Evolutionary conservation across 2,888 invertebrate species (phyloP), one percentile per base, ranked within the genome.

Genomic region (Tachina grossa): DNA sequence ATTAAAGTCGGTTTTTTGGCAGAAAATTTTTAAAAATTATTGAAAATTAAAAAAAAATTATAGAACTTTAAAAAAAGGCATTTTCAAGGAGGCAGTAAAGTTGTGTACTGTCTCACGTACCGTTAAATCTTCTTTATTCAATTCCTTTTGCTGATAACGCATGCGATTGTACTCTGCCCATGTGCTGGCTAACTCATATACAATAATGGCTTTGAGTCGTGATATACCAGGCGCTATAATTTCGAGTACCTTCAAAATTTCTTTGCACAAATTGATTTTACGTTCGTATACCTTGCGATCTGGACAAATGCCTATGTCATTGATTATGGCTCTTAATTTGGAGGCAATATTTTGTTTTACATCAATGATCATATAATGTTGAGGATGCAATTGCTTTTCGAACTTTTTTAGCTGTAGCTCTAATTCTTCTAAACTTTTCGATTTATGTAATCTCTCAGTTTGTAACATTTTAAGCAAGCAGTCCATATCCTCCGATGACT

Each of bases 181-280:
- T 0, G 96, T 95, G n/a, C 94, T 94, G 89, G 96, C 96, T 87
- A 96, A 93, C 91, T 97, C 97, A 88, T 97, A 97, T 55, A 96
- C 89, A 8, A 96, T 94, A 72, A 97, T 95, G 1, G 96, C 96
- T 94, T 90, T 92, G 2, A 91, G 75, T 2, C 93, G 88, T 1
- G 92, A 92, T 66, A 93, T 90, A 2, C 91, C 92, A 0, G 97
- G 96, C 84, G 95, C 95, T 2, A 97, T 91, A 45, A 94, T 94
- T 84, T 95, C 94, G 0, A 96, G 90, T 0, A 97, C 94, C 0
- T 94, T 91, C 45, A 96, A 90, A 63, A 97, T 91, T 87, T 96
- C 95, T 65, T 93, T 92, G 88, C 96, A 96, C 5, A 96, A 90
- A 57, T 94, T 93, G 49, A 96, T 93, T 93, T 96, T 96, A 66